Evolutionary conservation across 2,888 invertebrate genomes (phyloP), one percentile per base, ranked within the genome.

Genomic region (Emmelina monodactyla): DNA sequence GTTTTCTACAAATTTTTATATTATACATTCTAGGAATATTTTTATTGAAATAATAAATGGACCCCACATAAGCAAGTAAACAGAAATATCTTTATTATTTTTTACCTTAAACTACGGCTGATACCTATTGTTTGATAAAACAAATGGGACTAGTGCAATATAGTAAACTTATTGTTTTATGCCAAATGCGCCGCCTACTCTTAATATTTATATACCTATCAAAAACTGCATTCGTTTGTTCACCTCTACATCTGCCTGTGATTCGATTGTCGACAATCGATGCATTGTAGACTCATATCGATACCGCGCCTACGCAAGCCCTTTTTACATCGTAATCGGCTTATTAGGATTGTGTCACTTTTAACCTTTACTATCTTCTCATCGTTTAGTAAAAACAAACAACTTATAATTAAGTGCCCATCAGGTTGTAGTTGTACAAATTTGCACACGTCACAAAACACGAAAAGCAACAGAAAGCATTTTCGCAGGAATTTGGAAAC

Each of bases 301-400:
- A 51, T 46, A 50, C 44, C 43, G 53, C 70, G 59, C 75, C 75
- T 59, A 73, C 72, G 58, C 62, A 33, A 58, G 55, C 53, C 63
- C 62, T 56, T 58, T 53, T 63, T 67, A 61, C 66, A 66, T 63
- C 60, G 65, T 71, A 76, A 78, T 75, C 72, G 63, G 69, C 68
- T 72, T 73, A 75, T 69, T 70, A 63, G 59, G 70, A 19, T 19
- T 19, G 19, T 19, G 5, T 5, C 19, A 19, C 19, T n/a, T n/a
- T n/a, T n/a, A 19, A 9, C 5, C 5, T 5, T 19, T 19, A 19
- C 19, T 6, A 6, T 19, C 5, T 5, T 9, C 19, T 5, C 19
- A 19, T 19, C 19, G 19, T 19, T 19, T n/a, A n/a, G n/a, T 5
- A 19, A 6, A 9, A 19, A 6, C 9, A 6, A 19, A 19, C 9